Evolutionary conservation across 2,797 vertebrate genomes (phyloP).

Genomic region (Avahi laniger): DNA sequence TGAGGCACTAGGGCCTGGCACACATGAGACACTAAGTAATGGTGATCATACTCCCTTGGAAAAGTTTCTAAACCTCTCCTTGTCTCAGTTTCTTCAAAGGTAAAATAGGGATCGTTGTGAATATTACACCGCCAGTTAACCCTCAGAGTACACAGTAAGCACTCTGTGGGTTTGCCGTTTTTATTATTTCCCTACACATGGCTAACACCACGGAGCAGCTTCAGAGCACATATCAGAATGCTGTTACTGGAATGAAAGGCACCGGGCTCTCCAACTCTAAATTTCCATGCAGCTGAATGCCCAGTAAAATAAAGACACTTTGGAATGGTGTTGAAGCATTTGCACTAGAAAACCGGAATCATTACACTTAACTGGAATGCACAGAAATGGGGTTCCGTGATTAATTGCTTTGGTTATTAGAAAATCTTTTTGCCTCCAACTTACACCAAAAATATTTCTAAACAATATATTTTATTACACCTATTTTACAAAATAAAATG

Average conservation of each 20-base stretch:
- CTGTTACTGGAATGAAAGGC: neutral
- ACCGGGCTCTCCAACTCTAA: neutral
- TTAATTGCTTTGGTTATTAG: neutral
- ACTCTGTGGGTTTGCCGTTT: neutral
- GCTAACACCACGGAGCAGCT: neutral
- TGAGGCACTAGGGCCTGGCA: neutral
- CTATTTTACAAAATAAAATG: slow-evolving; percentile 26
- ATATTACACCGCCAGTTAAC: neutral
- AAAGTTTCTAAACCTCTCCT: neutral
- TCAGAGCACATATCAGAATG: neutral
- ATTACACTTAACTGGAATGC: neutral
- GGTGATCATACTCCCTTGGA: neutral
- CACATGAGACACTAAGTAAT: neutral
- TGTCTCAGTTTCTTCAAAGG: neutral
- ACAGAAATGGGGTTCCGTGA: neutral
- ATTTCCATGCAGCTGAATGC: neutral
- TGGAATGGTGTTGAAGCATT: neutral
- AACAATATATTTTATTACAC: neutral
- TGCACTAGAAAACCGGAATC: neutral
- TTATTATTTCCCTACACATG: neutral
- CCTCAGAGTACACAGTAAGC: neutral
- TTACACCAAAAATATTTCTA: neutral
- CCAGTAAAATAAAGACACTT: neutral
- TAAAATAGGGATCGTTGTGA: slow-evolving; percentile 11
- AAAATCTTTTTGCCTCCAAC: neutral